Evolutionary conservation across 2,113 vertebrate species (phyloP).

Genomic region (Antechinus flavipes): DNA sequence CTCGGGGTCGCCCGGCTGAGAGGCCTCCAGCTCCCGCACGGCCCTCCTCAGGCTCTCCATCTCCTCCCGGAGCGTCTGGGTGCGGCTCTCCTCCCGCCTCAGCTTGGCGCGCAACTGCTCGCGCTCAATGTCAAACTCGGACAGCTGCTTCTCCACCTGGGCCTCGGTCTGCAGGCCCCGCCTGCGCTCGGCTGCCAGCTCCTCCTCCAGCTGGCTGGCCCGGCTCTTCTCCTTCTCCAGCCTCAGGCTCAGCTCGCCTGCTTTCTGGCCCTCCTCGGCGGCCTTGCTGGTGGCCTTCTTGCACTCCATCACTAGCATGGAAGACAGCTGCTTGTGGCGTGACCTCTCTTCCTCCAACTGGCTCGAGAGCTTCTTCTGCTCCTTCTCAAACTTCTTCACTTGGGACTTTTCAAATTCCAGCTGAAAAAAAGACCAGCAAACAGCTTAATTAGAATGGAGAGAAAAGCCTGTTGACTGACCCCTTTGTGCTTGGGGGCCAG

Average conservation of each 20-base stretch:
- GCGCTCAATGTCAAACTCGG: slow-evolving; percentile 92
- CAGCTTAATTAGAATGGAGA: slow-evolving; percentile 45
- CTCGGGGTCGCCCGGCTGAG: slow-evolving; percentile 52
- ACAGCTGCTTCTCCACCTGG: slow-evolving; percentile 91
- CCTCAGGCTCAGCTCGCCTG: slow-evolving; percentile 88
- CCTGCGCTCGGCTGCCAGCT: slow-evolving; percentile 88
- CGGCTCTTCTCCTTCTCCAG: slow-evolving; percentile 91
- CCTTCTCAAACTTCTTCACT: slow-evolving; percentile 93
- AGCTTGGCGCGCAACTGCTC: slow-evolving; percentile 92
- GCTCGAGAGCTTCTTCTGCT: slow-evolving; percentile 91
- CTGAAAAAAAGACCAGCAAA: slow-evolving; percentile 79
- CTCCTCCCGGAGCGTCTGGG: slow-evolving; percentile 90
- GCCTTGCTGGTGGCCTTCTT: slow-evolving; percentile 93
- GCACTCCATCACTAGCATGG: slow-evolving; percentile 94
- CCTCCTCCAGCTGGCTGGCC: slow-evolving; percentile 86
- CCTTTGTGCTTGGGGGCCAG: not conserved
- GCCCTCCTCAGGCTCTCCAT: slow-evolving; percentile 88
- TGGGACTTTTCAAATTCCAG: slow-evolving; percentile 97
- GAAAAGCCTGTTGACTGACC: not conserved
- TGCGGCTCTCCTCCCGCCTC: slow-evolving; percentile 91
- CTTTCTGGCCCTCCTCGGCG: slow-evolving; percentile 93
- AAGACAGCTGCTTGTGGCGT: slow-evolving; percentile 95
- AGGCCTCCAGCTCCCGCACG: slow-evolving; percentile 84
- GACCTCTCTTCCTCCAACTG: slow-evolving; percentile 94
- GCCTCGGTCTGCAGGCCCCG: slow-evolving; percentile 90